Evolutionary conservation across 2,113 vertebrate genomes (phyloP).

Genomic region (Chlorodrepanis virens): DNA sequence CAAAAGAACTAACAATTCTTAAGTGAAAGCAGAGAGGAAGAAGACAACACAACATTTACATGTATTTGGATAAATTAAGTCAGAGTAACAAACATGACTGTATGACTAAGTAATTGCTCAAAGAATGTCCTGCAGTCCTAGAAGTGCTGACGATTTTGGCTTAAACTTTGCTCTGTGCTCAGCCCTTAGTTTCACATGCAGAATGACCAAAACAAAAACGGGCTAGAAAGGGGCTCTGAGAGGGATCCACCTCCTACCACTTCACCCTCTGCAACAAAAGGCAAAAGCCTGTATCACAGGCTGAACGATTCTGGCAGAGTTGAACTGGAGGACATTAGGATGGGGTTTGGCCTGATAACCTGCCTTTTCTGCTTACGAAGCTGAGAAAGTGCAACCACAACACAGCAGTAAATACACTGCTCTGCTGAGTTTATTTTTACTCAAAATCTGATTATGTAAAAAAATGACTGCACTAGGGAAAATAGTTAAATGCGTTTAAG

Average conservation of each 20-base stretch:
- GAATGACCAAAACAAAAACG: neutral
- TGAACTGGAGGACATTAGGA: neutral
- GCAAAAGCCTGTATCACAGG: neutral
- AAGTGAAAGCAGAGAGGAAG: neutral
- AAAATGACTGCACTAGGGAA: constrained; percentile 1
- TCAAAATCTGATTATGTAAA: constrained; percentile 15
- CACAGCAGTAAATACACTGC: neutral
- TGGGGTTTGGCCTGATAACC: neutral
- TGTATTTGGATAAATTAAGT: neutral
- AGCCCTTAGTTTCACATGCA: neutral
- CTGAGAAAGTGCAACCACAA: neutral
- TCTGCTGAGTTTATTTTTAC: neutral
- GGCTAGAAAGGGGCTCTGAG: neutral
- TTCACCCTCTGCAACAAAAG: neutral
- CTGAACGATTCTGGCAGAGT: neutral
- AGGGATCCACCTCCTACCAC: neutral
- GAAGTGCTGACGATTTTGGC: neutral
- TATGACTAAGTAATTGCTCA: neutral
- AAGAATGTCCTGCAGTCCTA: neutral
- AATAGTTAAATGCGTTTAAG: neutral
- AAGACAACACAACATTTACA: neutral
- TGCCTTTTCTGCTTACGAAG: neutral
- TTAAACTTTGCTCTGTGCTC: neutral
- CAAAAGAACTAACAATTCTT: neutral
- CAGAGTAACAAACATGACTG: neutral